Evolutionary conservation across 2,797 vertebrate genomes (phyloP).

Genomic region (Cyprinella venusta): DNA sequence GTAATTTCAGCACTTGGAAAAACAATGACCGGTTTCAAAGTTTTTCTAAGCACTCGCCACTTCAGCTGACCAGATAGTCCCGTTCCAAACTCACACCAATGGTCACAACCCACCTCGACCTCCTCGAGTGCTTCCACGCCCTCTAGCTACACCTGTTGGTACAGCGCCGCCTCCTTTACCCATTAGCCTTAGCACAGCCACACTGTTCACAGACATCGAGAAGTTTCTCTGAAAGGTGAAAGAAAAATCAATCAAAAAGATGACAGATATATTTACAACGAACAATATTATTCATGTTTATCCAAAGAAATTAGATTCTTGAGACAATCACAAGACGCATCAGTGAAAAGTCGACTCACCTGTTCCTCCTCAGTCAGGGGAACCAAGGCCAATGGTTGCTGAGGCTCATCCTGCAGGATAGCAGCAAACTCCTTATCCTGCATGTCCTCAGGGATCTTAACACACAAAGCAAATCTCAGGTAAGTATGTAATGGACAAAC

Average conservation of each 20-base stretch:
- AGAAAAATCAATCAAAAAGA: background rate
- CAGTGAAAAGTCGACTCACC: slow-evolving; percentile 73
- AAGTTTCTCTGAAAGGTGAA: slow-evolving; percentile 87
- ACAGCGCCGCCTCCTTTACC: slow-evolving; percentile 84
- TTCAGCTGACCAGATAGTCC: background rate
- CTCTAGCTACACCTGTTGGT: slow-evolving; percentile 81
- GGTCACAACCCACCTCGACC: slow-evolving; percentile 82
- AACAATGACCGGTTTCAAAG: background rate
- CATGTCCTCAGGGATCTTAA: slow-evolving; percentile 90
- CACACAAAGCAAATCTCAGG: slow-evolving; percentile 25
- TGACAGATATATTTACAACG: background rate
- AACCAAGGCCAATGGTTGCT: slow-evolving; percentile 88
- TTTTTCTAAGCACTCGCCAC: background rate
- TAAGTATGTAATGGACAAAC: background rate
- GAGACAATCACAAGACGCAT: too few relatives aligned
- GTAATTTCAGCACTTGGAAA: background rate
- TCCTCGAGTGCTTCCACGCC: slow-evolving; percentile 85
- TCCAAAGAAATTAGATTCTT: background rate
- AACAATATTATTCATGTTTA: too few relatives aligned
- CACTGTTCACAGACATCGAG: slow-evolving; percentile 96
- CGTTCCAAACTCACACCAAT: background rate
- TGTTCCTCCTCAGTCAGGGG: slow-evolving; percentile 94
- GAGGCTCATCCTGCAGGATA: slow-evolving; percentile 90
- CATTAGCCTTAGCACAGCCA: slow-evolving; percentile 93
- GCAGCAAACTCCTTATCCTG: slow-evolving; percentile 93